A percentile compares a stretch with the other conserved stretches of the same genome.
phyloP scores from a whole-genome alignment of 2,888 invertebrate genomes.

The Chelonus formosanus region DNA sequence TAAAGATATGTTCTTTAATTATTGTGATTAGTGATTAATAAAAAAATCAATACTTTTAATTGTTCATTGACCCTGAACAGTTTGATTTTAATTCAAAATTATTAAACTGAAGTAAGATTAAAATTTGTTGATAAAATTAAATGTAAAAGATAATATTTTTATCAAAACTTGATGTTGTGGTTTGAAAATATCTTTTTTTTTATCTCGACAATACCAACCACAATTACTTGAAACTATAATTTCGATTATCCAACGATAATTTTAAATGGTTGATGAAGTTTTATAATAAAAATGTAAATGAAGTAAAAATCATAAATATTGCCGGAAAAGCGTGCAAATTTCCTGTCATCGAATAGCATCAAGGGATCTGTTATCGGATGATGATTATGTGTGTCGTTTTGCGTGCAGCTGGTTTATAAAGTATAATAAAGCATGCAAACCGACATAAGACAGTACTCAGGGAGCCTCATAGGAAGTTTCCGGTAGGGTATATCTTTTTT shows the following conservation, averaged over 20 bases:
- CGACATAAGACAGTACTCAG: constrained; percentile 32
- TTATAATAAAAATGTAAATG: constrained; percentile 13
- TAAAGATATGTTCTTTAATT: too few species aligned
- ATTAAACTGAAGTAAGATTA: too few species aligned
- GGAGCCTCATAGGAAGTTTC: constrained; percentile 31
- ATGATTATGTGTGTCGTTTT: constrained; percentile 54
- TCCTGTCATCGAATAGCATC: constrained; percentile 54
- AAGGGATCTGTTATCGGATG: constrained; percentile 57
- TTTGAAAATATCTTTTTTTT: too few species aligned
- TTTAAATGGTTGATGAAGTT: constrained; percentile 2
- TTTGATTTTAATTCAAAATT: too few species aligned
- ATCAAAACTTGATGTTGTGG: too few species aligned
- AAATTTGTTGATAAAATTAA: too few species aligned
- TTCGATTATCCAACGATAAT: background rate
- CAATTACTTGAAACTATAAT: too few species aligned
- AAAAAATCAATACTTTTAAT: too few species aligned
- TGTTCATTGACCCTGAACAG: too few species aligned
- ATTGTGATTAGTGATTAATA: too few species aligned
- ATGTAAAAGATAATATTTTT: too few species aligned
- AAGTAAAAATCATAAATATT: constrained; percentile 7
- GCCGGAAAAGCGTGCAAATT: constrained; percentile 49
- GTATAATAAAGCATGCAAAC: constrained; percentile 35
- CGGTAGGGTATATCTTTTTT: constrained; percentile 27
- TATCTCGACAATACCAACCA: too few species aligned
- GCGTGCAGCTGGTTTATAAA: constrained; percentile 36